Conservation (phyloP, 2,888 invertebrate genomes). For the Cephus rjabovi region DNA sequence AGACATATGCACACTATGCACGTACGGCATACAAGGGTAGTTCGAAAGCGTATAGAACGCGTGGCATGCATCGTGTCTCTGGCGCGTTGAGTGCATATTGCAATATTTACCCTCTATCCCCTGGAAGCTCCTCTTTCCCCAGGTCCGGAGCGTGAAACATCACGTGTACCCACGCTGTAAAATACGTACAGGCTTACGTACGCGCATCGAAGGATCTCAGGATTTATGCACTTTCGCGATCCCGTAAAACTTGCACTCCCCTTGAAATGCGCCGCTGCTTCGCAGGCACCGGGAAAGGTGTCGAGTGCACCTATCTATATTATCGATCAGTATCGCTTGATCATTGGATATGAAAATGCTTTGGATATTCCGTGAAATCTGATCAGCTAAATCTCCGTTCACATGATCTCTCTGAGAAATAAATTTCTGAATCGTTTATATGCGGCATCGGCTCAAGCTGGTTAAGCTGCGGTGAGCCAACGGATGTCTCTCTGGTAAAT, state of each 20-base stretch:
- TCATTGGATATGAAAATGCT: background rate
- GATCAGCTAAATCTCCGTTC: no score
- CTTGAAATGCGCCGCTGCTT: background rate
- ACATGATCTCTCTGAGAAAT: no score
- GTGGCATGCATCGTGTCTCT: slow-evolving; percentile 43
- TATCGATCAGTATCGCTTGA: background rate
- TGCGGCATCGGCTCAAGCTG: background rate
- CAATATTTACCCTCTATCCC: slow-evolving; percentile 55
- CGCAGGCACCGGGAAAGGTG: background rate
- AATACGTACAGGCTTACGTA: background rate
- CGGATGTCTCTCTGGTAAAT: slow-evolving; percentile 25
- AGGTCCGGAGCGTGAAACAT: background rate
- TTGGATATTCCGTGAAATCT: no score
- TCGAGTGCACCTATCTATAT: background rate
- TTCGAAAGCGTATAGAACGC: background rate
- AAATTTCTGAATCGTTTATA: background rate
- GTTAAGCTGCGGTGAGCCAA: background rate
- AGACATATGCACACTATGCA: slow-evolving; percentile 40
- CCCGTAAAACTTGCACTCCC: background rate
- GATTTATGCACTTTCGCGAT: background rate
- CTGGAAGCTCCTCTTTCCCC: slow-evolving; percentile 8
- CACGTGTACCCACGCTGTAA: background rate
- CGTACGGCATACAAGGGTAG: slow-evolving; percentile 19
- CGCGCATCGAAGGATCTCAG: background rate
- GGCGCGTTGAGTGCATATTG: slow-evolving; percentile 57